phyloP scores from a whole-genome alignment of 2,797 vertebrate species.

The Microctenopoma stevenorrisi region DNA sequence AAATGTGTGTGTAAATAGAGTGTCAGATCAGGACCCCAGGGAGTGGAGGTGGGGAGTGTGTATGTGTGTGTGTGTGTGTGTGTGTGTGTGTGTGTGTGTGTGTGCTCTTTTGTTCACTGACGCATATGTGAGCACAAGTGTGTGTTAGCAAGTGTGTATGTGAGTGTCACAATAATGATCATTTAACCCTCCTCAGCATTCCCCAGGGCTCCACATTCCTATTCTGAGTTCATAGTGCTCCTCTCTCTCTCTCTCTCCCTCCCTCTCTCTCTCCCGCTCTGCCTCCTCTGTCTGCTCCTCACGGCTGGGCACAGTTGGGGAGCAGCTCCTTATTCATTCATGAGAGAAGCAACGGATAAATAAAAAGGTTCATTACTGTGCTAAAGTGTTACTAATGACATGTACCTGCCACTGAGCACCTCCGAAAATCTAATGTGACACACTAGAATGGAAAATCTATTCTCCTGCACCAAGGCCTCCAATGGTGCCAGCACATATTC shows the following conservation, averaged over 20 bases:
- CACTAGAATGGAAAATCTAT: constrained; percentile 93
- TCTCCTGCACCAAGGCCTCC: constrained; percentile 82
- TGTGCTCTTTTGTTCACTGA: constrained; percentile 26
- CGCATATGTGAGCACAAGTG: constrained; percentile 44
- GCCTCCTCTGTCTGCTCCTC: constrained; percentile 84
- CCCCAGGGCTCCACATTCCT: constrained; percentile 73
- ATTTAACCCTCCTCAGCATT: constrained; percentile 82
- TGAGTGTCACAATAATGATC: constrained; percentile 78
- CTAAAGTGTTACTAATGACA: constrained; percentile 99
- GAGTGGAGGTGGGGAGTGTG: constrained; percentile 75
- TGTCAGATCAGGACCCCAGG: constrained; percentile 84
- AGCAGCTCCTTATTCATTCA: constrained; percentile 96
- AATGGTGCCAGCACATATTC: constrained; percentile 74
- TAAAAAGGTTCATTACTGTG: constrained; percentile 98
- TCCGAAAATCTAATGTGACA: constrained; percentile 99
- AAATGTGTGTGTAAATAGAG: constrained; percentile 86
- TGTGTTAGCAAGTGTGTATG: constrained; percentile 57
- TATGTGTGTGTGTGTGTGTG: constrained; percentile 28
- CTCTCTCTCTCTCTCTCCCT: constrained; percentile 9
- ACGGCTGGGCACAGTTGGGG: constrained; percentile 85
- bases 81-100: background rate
- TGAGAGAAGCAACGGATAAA: constrained; percentile 95
- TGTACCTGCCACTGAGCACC: constrained; percentile 97
- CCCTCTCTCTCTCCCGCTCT: constrained; percentile 13
- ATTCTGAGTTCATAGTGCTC: constrained; percentile 59